Evolutionary conservation across 2,888 invertebrate species (phyloP).

Genomic region (Hyalella azteca): DNA sequence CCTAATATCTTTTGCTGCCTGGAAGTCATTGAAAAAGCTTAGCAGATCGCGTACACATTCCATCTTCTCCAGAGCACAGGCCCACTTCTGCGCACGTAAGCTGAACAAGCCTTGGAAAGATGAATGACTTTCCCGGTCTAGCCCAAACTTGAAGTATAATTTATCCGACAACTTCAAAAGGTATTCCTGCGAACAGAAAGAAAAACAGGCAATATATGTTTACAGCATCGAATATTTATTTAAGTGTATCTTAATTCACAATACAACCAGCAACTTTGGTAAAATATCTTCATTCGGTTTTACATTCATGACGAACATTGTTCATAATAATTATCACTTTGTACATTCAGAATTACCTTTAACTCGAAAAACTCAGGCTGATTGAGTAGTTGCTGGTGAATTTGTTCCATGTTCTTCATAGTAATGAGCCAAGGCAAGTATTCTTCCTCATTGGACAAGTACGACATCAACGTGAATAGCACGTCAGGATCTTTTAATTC

Average conservation of each 20-base stretch:
- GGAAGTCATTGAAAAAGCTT: conserved; percentile 1
- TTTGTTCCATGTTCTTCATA: conserved; percentile 13
- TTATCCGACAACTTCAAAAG: conserved; percentile 1
- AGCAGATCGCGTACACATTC: conserved; percentile 5
- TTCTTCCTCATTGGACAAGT: conserved; percentile 7
- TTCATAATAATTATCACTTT: no score
- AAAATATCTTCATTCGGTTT: no score
- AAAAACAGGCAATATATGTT: not conserved
- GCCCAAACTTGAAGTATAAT: not conserved
- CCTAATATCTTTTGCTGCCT: not conserved
- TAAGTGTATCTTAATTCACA: no score
- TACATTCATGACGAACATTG: no score
- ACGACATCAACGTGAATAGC: conserved; percentile 31
- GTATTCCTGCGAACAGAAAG: not conserved
- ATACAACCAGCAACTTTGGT: no score
- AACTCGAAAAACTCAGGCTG: conserved; percentile 31
- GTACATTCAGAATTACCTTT: not conserved
- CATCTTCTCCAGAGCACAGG: not conserved
- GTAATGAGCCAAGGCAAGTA: conserved; percentile 23
- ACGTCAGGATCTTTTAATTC: conserved; percentile 4
- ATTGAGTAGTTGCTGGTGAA: not conserved
- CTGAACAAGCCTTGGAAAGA: conserved; percentile 7
- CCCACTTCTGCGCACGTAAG: conserved; percentile 16
- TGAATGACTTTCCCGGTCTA: not conserved
- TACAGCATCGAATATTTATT: not conserved